Evolutionary conservation across 2,113 vertebrate species (phyloP), one percentile per base, ranked within the genome.

Genomic region (Hippocampus abdominalis): DNA sequence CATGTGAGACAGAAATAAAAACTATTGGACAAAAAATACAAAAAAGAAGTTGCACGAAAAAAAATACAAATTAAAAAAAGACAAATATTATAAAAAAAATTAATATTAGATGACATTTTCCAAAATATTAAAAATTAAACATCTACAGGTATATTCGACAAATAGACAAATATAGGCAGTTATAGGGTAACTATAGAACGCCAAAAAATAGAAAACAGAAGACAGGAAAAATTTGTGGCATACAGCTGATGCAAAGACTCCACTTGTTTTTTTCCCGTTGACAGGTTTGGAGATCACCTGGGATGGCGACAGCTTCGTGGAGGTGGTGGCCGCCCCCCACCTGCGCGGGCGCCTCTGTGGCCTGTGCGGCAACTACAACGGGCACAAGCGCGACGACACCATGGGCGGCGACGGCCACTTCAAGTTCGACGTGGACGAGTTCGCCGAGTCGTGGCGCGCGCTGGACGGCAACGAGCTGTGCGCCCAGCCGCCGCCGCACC

Each of bases 231-330:
- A 48, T 15, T 48, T 2, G 18, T 21, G 59, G 59, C 25, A 6
- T 61, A 32, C 7, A 40, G 29, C 8, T 46, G n/a, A 44, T 16
- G 3, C 7, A 42, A 6, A 4, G 40, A 4, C 63, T 13, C 42
- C 4, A 2, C 53, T 13, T 4, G 16, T 49, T n/a, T 10, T 23
- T 53, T 42, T 2, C 1, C 40, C 13, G 51, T 53, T 2, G 21
- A 8, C 80, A 99, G 97, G 97, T 69, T 84, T 99, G 86, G 96
- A 96, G 92, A 96, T 99, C 87, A 98, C 97, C 0, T 99, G 97
- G 97, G 97, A 99, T 68, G 97, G 97, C 36, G 97, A 99, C 93
- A 98, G 97, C 81, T 96, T 99, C 79, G 96, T 99, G 36, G 97
- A 99, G 88, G 94, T 99, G 13, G 96, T 94, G 79, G 97, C 97